A percentile compares a stretch with the other conserved stretches of the same genome.
Conservation (phyloP, 2,888 invertebrate genomes). For the Ischnura elegans region DNA sequence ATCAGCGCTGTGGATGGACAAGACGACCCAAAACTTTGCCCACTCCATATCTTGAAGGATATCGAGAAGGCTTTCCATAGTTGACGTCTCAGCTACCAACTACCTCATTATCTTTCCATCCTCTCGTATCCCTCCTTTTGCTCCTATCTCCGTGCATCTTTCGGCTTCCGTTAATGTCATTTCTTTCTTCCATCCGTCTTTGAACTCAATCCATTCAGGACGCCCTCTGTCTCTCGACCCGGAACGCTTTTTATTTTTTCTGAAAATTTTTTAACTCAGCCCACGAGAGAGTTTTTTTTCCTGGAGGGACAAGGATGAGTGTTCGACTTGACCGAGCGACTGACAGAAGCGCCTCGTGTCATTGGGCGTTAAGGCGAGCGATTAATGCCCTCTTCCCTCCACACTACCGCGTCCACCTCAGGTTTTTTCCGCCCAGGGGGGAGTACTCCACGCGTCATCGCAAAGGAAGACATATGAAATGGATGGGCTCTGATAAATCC, state of each 20-base stretch:
- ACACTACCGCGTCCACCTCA: neutral
- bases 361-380: slow-evolving; percentile 31
- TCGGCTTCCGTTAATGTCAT: slow-evolving; percentile 8
- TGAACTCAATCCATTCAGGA: slow-evolving; percentile 6
- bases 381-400: slow-evolving; percentile 2
- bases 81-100: neutral
- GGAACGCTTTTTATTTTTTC: slow-evolving; percentile 3
- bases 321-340: slow-evolving; percentile 31
- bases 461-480: neutral
- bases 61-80: neutral
- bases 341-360: slow-evolving; percentile 12
- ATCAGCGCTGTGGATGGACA: neutral
- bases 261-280: neutral
- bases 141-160: neutral
- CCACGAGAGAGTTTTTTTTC: neutral
- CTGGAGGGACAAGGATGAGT: neutral
- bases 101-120: neutral
- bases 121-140: neutral
- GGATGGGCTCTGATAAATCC: slow-evolving; percentile 25
- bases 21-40: neutral
- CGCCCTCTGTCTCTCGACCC: neutral
- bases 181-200: neutral
- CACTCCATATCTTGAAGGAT: neutral
- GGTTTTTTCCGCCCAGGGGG: neutral
- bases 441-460: slow-evolving; percentile 1